Evolutionary conservation across 1,140 invertebrate species (phyloP).

Genomic region (Wiebesia pumilae): DNA sequence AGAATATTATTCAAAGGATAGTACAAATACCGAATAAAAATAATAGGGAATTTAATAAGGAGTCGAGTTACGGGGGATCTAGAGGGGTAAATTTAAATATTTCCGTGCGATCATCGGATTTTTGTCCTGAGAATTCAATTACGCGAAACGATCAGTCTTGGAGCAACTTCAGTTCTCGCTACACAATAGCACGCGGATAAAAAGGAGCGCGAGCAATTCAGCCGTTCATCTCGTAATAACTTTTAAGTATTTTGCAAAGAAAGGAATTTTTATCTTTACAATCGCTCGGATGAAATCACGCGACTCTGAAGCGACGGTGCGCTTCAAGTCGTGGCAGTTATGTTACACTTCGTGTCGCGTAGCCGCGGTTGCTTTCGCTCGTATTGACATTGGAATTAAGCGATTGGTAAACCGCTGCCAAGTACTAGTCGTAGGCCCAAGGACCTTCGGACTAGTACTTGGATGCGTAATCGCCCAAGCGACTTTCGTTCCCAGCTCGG

Average conservation of each 20-base stretch:
- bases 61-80: not conserved
- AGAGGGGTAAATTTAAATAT: conserved; percentile 42
- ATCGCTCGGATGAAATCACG: no score
- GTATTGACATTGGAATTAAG: not conserved
- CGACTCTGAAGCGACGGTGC: no score
- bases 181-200: not conserved
- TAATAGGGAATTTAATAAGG: conserved; percentile 46
- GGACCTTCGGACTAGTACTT: no score
- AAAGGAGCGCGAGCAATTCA: no score
- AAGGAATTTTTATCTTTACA: not conserved
- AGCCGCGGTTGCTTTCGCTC: not conserved
- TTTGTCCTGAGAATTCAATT: conserved; percentile 46
- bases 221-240: not conserved
- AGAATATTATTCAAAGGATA: conserved; percentile 22
- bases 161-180: not conserved
- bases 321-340: no score
- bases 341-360: not conserved
- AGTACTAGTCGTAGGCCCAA: no score
- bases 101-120: conserved; percentile 48
- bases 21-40: conserved; percentile 26
- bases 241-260: not conserved
- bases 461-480: no score
- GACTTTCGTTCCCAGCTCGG: not conserved
- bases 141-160: conserved; percentile 42
- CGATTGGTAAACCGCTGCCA: no score